A percentile compares a stretch with the other conserved stretches of the same genome.
phyloP scores from a whole-genome alignment of 2,113 vertebrate species.

The Toxostoma redivivum region DNA sequence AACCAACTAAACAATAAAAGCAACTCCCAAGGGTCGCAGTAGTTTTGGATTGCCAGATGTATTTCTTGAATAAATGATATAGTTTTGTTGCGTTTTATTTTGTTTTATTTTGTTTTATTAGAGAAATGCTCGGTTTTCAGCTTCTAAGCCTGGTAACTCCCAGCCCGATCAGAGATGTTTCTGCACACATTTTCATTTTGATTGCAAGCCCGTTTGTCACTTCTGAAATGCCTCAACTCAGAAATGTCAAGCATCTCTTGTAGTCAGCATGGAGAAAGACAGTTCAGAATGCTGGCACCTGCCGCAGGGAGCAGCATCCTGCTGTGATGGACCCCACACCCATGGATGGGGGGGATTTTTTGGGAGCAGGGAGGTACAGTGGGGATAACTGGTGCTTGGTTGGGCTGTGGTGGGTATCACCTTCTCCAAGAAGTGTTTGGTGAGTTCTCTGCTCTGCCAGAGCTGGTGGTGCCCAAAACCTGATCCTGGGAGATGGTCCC shows the following conservation, averaged over 20 bases:
- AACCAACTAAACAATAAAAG: not conserved
- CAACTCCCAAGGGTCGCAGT: not conserved
- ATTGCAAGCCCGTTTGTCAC: not conserved
- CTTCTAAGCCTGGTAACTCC: not conserved
- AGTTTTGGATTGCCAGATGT: not conserved
- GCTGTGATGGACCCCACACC: accelerated
- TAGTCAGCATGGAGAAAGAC: not conserved
- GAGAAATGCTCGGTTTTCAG: not conserved
- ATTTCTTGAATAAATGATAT: not conserved
- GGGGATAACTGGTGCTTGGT: not conserved
- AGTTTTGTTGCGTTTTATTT: not conserved
- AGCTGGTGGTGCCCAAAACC: accelerated
- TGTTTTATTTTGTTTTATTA: not conserved
- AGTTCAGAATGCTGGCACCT: not conserved
- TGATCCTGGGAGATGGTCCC: not conserved
- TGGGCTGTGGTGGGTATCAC: not conserved
- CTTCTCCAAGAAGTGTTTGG: not conserved
- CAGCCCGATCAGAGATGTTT: not conserved
- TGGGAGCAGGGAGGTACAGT: not conserved
- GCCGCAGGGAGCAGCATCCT: not conserved
- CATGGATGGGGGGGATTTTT: not conserved
- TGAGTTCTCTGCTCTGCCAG: not conserved
- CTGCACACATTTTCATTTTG: not conserved
- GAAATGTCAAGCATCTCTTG: constrained; percentile 45
- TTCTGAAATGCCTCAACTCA: not conserved